A percentile compares a stretch with the other conserved stretches of the same genome.
Conservation (phyloP, 2,797 vertebrate genomes). For the Todus mexicanus region DNA sequence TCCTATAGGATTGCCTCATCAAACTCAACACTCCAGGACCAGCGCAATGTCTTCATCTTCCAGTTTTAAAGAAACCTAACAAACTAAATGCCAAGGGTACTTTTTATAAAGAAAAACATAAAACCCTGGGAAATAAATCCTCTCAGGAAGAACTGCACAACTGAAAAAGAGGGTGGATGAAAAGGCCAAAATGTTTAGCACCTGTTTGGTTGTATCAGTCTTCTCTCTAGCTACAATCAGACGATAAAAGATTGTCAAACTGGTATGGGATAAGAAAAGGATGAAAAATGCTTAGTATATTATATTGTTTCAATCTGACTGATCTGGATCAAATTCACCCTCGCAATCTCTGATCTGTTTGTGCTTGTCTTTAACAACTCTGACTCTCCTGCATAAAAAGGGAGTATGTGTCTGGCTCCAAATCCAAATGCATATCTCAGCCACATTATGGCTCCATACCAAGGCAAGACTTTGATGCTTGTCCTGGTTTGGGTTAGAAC, state of each 20-base stretch:
- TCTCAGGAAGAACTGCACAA: not conserved
- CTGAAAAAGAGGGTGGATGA: not conserved
- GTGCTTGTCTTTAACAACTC: not conserved
- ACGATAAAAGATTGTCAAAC: not conserved
- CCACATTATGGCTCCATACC: fast-evolving
- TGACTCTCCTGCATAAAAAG: not conserved
- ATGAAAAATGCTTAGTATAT: not conserved
- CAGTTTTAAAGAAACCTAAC: not conserved
- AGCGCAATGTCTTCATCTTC: not conserved
- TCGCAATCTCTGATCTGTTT: not conserved
- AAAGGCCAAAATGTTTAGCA: not conserved
- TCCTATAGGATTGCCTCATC: not conserved
- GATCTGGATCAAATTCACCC: not conserved
- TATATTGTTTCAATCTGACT: not conserved
- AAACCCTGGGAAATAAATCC: not conserved
- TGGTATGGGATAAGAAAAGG: not conserved
- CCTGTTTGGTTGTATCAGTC: not conserved
- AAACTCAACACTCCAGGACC: not conserved
- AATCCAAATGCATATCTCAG: not conserved
- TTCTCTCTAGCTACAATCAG: not conserved
- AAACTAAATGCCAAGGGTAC: not conserved
- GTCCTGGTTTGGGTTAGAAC: no score
- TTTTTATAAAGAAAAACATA: not conserved
- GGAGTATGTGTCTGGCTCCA: not conserved
- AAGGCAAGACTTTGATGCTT: not conserved